Conservation (phyloP, 2,888 invertebrate species). For the Eumerus sabulonum region DNA sequence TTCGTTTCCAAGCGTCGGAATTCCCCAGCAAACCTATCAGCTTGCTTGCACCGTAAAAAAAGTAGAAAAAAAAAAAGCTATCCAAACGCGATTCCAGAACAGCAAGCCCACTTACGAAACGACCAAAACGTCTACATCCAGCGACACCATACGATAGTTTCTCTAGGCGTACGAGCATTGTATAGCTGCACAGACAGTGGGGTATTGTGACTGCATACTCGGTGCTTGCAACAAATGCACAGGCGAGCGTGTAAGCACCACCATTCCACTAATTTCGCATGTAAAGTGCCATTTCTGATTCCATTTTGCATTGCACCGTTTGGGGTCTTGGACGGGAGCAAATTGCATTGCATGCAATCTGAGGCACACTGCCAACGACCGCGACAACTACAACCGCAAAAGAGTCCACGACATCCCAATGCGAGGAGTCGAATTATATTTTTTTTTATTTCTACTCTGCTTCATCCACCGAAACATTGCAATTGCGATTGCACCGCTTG, state of each 20-base stretch:
- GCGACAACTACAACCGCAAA: constrained; percentile 25
- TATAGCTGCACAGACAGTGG: constrained; percentile 47
- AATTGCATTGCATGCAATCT: constrained; percentile 66
- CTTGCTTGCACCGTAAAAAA: not conserved
- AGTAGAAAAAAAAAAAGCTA: constrained; percentile 20
- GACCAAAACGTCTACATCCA: constrained; percentile 51
- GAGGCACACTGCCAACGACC: constrained; percentile 34
- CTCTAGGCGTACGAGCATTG: constrained; percentile 12
- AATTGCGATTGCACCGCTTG: constrained; percentile 62
- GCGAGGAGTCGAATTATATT: constrained; percentile 39
- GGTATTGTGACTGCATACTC: constrained; percentile 2
- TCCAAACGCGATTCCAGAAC: constrained; percentile 46
- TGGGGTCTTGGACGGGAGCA: constrained; percentile 62
- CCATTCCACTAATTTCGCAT: constrained; percentile 67
- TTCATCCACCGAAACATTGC: constrained; percentile 48
- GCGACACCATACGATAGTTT: constrained; percentile 9
- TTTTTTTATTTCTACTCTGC: constrained; percentile 28
- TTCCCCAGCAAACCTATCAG: constrained; percentile 21
- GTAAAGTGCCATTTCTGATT: constrained; percentile 68
- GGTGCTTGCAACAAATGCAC: constrained; percentile 31
- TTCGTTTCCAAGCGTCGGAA: constrained; percentile 63
- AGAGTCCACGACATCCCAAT: constrained; percentile 26
- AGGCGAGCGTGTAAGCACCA: constrained; percentile 48
- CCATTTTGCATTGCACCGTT: constrained; percentile 59
- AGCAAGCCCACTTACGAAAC: constrained; percentile 58